Evolutionary conservation across 1,140 invertebrate genomes (phyloP).

Genomic region (Cotesia chilonis): DNA sequence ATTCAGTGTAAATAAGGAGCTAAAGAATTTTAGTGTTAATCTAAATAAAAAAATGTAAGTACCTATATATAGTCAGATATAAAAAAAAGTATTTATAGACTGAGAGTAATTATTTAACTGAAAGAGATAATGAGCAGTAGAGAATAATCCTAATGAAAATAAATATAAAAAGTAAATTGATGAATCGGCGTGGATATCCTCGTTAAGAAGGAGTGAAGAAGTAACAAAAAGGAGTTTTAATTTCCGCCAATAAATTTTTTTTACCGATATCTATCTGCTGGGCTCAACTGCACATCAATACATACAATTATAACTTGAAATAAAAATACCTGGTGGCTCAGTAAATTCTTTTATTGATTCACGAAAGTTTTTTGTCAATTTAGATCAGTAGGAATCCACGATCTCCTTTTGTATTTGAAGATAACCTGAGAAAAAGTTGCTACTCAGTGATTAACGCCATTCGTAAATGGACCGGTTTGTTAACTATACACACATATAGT

Average conservation of each 20-base stretch:
- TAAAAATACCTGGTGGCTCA: background rate
- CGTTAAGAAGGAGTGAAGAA: background rate
- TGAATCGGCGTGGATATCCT: conserved; percentile 16
- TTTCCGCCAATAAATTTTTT: background rate
- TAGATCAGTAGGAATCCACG: background rate
- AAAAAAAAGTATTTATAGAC: no score
- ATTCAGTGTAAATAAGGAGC: no score
- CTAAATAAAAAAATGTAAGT: no score
- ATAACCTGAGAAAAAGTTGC: conserved; percentile 29
- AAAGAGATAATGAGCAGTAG: no score
- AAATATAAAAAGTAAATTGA: conserved; percentile 11
- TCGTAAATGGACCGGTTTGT: conserved; percentile 41
- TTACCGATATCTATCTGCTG: no score
- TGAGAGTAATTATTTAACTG: no score
- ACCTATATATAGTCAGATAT: no score
- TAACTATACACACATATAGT: conserved; percentile 7
- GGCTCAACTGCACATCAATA: no score
- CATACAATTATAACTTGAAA: no score
- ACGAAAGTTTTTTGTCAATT: background rate
- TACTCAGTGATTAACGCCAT: conserved; percentile 37
- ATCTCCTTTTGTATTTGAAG: background rate
- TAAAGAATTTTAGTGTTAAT: no score
- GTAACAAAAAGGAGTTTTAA: background rate
- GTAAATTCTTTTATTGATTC: background rate
- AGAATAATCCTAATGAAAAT: no score